Conservation (phyloP, 2,888 invertebrate species). For the Drosophila paramelanica region DNA sequence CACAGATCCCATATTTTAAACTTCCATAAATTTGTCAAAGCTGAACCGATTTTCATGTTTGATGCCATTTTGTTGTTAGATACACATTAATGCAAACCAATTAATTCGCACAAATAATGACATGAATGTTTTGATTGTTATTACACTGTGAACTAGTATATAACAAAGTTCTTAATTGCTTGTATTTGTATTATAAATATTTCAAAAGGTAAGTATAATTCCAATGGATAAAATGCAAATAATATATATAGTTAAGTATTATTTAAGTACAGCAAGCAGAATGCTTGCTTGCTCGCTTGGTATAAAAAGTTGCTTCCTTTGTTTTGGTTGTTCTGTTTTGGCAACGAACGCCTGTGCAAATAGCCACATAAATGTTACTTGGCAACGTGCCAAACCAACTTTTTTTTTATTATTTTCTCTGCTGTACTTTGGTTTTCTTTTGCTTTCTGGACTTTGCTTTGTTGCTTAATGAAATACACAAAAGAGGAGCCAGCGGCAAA, state of each 20-base stretch:
- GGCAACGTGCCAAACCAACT: conserved; percentile 48
- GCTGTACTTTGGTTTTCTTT: conserved; percentile 15
- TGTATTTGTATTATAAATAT: too few relatives aligned
- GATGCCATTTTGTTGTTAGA: too few relatives aligned
- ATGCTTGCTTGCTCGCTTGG: neutral
- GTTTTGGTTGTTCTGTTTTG: conserved; percentile 3
- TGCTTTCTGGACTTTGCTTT: conserved; percentile 43
- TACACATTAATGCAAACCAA: too few relatives aligned
- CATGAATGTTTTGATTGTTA: too few relatives aligned
- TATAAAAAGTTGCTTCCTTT: conserved; percentile 8
- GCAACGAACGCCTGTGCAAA: conserved; percentile 20
- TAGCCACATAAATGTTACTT: conserved; percentile 36
- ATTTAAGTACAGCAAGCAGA: neutral
- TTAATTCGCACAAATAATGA: too few relatives aligned
- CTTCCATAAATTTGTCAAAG: too few relatives aligned
- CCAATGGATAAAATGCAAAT: neutral
- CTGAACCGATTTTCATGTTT: too few relatives aligned
- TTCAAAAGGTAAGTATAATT: neutral
- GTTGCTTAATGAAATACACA: conserved; percentile 57
- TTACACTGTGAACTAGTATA: too few relatives aligned
- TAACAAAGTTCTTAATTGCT: too few relatives aligned
- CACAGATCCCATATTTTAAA: too few relatives aligned
- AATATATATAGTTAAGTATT: neutral
- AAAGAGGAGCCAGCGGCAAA: conserved; percentile 61
- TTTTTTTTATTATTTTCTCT: conserved; percentile 7